Base-by-base conservation (phyloP, 2,888 invertebrate genomes). In the Leptopilina syphax region DNA sequence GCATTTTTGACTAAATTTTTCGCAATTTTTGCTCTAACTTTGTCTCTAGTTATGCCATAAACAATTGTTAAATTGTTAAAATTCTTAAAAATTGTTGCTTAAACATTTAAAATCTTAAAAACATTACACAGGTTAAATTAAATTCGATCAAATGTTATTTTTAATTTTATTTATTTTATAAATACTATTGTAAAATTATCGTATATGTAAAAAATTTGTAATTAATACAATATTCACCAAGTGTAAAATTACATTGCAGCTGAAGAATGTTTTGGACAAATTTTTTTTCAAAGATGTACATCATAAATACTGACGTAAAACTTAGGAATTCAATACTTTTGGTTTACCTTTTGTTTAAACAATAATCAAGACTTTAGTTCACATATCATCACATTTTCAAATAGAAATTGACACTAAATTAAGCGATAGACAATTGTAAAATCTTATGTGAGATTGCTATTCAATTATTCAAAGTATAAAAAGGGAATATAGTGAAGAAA, bases 121-220 rank as follows among this genome's bases (percentile, higher is more conserved):
- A 47, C 7, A 5, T 47, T 7, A 9, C 50, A 50, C 12, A 50
- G 50, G 63, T 18, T 12, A 68, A 50, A 24, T 47, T 68, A 6
- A 12, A 68, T 18, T 44, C 44, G 7, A 8, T 8, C 18, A 47
- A 18, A 0, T 41, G 34, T 57, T 1, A 57, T 41, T n/a, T 73
- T 57, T 73, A 54, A 41, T n/a, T 73, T 73, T 57, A 34, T 73
- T 73, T 73, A 73, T 73, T 73, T 73, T 73, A 73, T 57, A 57
- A 73, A 73, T 8, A 44, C 73, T 73, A 73, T 73, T 73, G 54
- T 57, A 73, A 54, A 73, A 57, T 73, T 73, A 70, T 70, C 2
- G 27, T 70, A 73, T 73, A 73, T 57, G 7, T 57, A 73, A 57
- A 73, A 73, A 73, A 73, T 34, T 68, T 34, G n/a, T 34, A 34